Evolutionary conservation across 2,797 vertebrate genomes (phyloP), one percentile per base, ranked within the genome.

Genomic region (Ataeniobius toweri): DNA sequence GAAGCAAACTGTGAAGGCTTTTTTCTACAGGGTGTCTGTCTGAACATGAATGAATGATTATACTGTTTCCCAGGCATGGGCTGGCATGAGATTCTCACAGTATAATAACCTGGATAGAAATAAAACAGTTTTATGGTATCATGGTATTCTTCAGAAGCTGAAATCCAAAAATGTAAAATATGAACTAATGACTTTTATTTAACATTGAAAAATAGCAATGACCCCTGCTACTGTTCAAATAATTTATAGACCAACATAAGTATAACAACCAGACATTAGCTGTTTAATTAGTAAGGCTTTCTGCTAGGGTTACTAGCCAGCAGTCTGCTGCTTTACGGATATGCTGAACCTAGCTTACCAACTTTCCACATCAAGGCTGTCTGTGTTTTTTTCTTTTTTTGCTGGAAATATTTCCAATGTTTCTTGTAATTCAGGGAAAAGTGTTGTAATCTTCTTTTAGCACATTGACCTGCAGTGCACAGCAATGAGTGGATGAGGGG

Each of bases 31-130:
- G 65, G 18, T 68, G 44, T 69, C 12, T 69, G 67, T 48, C 67
- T 69, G 67, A 69, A 69, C 41, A 69, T 69, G 67, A 69, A 26
- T 48, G 41, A 69, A 46, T 26, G 16, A 69, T 69, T n/a, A 24
- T 69, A 46, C 24, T 1, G 10, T 46, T 46, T 46, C n/a, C 41
- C 67, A 69, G 24, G 24, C 41, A 41, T 55, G 20, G 53, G 53
- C 53, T 58, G 56, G 22, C n/a, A 58, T 68, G 9, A 44, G 39
- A 68, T 41, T 46, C 10, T 5, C 65, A 44, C 22, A 67, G 63
- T n/a, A 46, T 68, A 12, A 13, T 6, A 14, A 46, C 41, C 24
- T 68, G 63, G 36, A 41, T 39, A 12, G 4, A 67, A 67, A 41
- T 24, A 65, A 51, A 65, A 65, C 61, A 22, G 8, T 41, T 10